Evolutionary conservation across 2,797 vertebrate genomes (phyloP), one percentile per base, ranked within the genome.

Genomic region (Neosalanx taihuensis): DNA sequence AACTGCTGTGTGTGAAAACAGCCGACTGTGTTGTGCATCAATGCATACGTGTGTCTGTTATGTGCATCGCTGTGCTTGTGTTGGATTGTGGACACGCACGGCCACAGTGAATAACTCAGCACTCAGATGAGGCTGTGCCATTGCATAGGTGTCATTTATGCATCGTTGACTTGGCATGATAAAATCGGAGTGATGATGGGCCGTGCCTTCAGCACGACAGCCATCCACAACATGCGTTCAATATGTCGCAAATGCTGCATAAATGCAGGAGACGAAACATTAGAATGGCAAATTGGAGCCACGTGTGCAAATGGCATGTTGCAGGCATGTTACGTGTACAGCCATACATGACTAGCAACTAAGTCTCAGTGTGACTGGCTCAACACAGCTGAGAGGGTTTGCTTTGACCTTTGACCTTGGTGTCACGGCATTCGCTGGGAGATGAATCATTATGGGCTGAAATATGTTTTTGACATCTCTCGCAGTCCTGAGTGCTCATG

Each of bases 1-100:
- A 84, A 82, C 72, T 63, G 37, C 70, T 59, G 69, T 78, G 70
- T 69, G 80, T 72, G 64, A 80, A 74, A 76, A 79, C 57, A 77
- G 72, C 72, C 74, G 71, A 66, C 31, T 7, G 31, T 46, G 37
- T 51, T 64, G 58, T 26, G 10, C 70, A 58, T 23, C 63, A 1
- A 10, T 53, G 66, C 15, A 12, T 61, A 46, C 66, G 57, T 51
- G 23, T 51, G 10, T 69, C n/a, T 20, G 23, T 61, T 30, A 29
- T 59, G 26, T 72, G 61, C 66, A 57, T 62, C 61, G 58, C 46
- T 69, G 49, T 70, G 66, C 64, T 46, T n/a, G 31, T 23, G 30
- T 18, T 7, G 53, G n/a, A 41, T 4, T 29, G 33, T 70, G 35
- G 17, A 15, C 62, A 10, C n/a, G 26, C 26, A 18, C 31, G 56